Conservation (phyloP, 2,888 invertebrate genomes). For the Phasia obesa region DNA sequence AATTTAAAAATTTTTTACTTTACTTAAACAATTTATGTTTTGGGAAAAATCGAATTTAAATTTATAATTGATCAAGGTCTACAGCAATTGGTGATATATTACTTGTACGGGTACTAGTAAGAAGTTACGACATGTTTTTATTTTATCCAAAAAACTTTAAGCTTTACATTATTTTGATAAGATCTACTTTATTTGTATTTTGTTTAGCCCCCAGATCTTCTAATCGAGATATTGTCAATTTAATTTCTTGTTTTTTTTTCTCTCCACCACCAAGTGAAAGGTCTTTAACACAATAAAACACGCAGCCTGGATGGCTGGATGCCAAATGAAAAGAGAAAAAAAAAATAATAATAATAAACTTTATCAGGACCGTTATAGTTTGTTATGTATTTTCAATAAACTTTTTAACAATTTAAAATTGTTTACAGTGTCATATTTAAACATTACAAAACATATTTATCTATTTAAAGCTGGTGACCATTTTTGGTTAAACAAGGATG, state of each 20-base stretch:
- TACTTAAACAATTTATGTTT: no score
- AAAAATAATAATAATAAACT: conserved; percentile 20
- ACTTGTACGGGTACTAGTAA: no score
- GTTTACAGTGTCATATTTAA: conserved; percentile 69
- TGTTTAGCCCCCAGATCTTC: conserved; percentile 44
- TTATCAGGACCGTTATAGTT: conserved; percentile 59
- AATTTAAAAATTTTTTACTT: no score
- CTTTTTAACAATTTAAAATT: conserved; percentile 45
- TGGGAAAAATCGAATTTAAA: no score
- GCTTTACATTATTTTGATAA: conserved; percentile 45
- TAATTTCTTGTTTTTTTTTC: conserved; percentile 50
- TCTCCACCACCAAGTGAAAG: conserved; percentile 59
- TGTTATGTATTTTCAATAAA: conserved; percentile 48
- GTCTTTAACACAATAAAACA: conserved; percentile 55
- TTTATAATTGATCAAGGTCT: no score
- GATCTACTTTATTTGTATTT: conserved; percentile 35
- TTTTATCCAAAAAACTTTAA: not conserved
- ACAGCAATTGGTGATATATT: no score
- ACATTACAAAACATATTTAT: conserved; percentile 69
- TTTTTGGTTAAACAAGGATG: conserved; percentile 68
- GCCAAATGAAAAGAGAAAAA: not conserved
- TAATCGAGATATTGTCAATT: conserved; percentile 64
- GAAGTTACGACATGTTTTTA: no score
- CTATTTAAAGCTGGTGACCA: conserved; percentile 65
- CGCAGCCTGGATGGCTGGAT: conserved; percentile 46